These are phyloP conservation scores for Anguilla rostrata DNA, from an alignment of 2,113 vertebrate genomes.

Conservation along the genomic window DNA sequence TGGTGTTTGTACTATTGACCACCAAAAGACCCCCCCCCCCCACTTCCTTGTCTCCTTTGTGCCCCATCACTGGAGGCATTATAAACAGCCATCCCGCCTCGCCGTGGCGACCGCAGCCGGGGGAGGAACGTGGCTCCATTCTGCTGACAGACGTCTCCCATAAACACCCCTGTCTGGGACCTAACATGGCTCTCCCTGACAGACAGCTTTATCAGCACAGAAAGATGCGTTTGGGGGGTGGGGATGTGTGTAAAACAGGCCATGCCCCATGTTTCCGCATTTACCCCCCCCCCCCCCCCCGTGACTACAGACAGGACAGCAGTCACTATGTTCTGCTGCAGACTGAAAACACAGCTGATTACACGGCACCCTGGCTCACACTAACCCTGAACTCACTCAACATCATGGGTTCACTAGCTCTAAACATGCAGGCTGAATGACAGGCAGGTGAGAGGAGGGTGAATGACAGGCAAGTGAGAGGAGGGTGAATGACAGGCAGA, in stretches of 20 bases:
- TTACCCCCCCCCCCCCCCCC: neutral
- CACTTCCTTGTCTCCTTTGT: neutral
- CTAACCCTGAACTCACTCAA: no score
- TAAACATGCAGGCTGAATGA: no score
- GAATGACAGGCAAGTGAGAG: no score
- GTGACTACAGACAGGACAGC: neutral
- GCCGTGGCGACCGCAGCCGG: neutral
- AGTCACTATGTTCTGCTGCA: no score
- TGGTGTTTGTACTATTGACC: no score
- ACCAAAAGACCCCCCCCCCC: neutral
- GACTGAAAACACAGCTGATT: no score
- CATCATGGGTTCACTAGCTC: no score
- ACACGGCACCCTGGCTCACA: no score
- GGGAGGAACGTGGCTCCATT: neutral
- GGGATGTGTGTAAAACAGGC: neutral
- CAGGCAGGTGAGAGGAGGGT: no score
- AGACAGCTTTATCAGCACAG: neutral
- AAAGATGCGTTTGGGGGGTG: neutral
- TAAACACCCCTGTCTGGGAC: neutral
- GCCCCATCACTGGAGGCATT: neutral
- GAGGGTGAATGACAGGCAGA: no score
- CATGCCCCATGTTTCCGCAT: neutral
- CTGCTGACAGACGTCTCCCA: constrained; percentile 5
- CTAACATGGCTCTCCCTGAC: neutral
- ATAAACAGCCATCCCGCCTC: constrained; percentile 12